Conservation (phyloP, 2,888 invertebrate species). For the Vandiemenella viatica region DNA sequence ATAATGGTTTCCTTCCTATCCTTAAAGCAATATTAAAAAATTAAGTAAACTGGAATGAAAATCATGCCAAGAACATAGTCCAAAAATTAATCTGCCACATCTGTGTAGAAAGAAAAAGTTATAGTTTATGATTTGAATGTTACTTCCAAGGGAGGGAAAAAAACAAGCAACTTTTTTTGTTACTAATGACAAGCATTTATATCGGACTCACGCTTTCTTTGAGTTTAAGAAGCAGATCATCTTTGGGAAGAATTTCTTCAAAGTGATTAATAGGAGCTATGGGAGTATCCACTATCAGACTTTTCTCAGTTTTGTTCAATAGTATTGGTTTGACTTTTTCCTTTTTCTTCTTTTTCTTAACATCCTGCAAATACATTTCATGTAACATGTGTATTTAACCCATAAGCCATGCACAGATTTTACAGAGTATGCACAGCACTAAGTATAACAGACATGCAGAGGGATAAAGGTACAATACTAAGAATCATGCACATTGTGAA, state of each 20-base stretch:
- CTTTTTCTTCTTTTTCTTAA: slow-evolving; percentile 48
- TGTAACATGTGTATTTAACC: too few species aligned
- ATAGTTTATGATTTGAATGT: not conserved
- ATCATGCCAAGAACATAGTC: not conserved
- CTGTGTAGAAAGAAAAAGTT: not conserved
- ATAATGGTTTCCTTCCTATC: too few species aligned
- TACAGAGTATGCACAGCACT: too few species aligned
- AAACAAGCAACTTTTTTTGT: not conserved
- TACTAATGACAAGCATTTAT: not conserved
- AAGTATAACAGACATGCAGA: too few species aligned
- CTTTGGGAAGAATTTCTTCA: slow-evolving; percentile 66
- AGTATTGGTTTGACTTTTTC: slow-evolving; percentile 60
- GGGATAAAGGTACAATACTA: too few species aligned
- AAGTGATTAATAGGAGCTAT: slow-evolving; percentile 48
- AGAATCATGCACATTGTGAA: too few species aligned
- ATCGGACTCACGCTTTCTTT: slow-evolving; percentile 32
- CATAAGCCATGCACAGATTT: too few species aligned
- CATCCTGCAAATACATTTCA: slow-evolving; percentile 23
- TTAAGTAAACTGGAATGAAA: too few species aligned
- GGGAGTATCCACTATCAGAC: slow-evolving; percentile 37
- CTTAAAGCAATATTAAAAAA: too few species aligned
- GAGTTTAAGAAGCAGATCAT: slow-evolving; percentile 46
- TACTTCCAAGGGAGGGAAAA: not conserved
- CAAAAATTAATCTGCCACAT: not conserved
- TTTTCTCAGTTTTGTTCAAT: slow-evolving; percentile 54